Base-by-base conservation (phyloP, 2,888 invertebrate species). In the Volucella zonaria region DNA sequence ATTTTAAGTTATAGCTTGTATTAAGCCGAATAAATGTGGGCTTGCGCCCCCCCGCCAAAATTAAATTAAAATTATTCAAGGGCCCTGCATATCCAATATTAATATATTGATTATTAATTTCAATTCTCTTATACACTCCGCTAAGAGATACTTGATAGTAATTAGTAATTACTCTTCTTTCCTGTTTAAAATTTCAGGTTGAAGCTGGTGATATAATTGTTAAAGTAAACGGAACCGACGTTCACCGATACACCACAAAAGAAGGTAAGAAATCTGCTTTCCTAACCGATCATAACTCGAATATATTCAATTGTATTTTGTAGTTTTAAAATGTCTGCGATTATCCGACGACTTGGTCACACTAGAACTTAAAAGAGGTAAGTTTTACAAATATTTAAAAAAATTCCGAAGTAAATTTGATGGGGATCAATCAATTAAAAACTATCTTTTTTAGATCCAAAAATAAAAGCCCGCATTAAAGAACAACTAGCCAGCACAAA, bases 171-270 rank as follows among this genome's bases (percentile, higher is more conserved):
- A 42, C 40, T 58, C 8, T 8, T 14, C n/a, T 58, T 49, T 8
- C 77, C 62, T 77, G 40, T 67, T 59, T 68, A 49, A n/a, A n/a
- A 68, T 88, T 88, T 85, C 94, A 97, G 97, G 95, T 97, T 91
- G 97, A 97, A 94, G 96, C 97, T 90, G 97, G 97, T 89, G 97
- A 97, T 93, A 96, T 97, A 91, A 96, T 97, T 93, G 94, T 97
- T 92, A 96, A 96, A 94, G 96, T 97, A 91, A 97, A 97, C 93
- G 97, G 96, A 93, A 96, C 96, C 91, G 97, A 97, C 93, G 97
- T 97, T 90, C 96, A 96, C 93, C 95, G 96, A 93, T 96, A 96
- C 93, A 96, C 95, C 93, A 97, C 97, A 91, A 96, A 97, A 94
- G 97, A 97, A 95, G 97, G 97, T 96, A 87, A 81, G 85, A 51